Percentiles rank a stretch among this genome's conserved stretches.
Conservation (phyloP, 2,797 vertebrate species). For the Gephyroberyx darwinii region DNA sequence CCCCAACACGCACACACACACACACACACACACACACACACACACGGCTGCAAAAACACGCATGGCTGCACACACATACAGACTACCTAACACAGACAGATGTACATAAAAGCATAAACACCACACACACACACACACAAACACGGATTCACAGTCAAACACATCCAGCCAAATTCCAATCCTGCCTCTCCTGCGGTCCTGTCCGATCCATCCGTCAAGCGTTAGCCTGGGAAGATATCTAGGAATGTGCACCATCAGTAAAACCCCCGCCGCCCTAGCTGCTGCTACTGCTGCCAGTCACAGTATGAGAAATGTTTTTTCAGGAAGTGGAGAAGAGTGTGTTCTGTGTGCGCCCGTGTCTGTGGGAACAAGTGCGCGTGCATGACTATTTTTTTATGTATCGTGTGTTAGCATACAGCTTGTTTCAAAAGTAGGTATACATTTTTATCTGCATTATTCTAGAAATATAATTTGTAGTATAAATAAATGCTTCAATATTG, state of each 20-base stretch:
- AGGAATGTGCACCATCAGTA: slow-evolving; percentile 22
- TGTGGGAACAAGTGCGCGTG: slow-evolving; percentile 34
- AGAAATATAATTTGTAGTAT: no score
- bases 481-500: no score
- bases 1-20: slow-evolving; percentile 41
- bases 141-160: slow-evolving; percentile 3
- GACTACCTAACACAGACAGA: slow-evolving; percentile 1
- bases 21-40: slow-evolving; percentile 37
- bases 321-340: slow-evolving; percentile 23
- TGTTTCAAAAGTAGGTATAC: no score
- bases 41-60: slow-evolving; percentile 30
- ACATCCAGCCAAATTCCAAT: neutral
- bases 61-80: slow-evolving; percentile 31
- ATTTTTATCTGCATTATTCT: no score
- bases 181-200: neutral
- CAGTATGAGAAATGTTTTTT: slow-evolving; percentile 19
- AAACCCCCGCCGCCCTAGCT: slow-evolving; percentile 1
- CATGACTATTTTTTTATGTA: slow-evolving; percentile 33
- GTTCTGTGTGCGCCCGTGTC: slow-evolving; percentile 34
- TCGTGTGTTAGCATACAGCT: slow-evolving; percentile 46
- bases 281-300: slow-evolving; percentile 18
- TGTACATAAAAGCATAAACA: slow-evolving; percentile 17
- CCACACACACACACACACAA: slow-evolving; percentile 1
- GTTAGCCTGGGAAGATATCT: slow-evolving; percentile 11
- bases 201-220: slow-evolving; percentile 8